phyloP scores from a whole-genome alignment of 2,888 invertebrate species.

The Frankliniella fusca region DNA sequence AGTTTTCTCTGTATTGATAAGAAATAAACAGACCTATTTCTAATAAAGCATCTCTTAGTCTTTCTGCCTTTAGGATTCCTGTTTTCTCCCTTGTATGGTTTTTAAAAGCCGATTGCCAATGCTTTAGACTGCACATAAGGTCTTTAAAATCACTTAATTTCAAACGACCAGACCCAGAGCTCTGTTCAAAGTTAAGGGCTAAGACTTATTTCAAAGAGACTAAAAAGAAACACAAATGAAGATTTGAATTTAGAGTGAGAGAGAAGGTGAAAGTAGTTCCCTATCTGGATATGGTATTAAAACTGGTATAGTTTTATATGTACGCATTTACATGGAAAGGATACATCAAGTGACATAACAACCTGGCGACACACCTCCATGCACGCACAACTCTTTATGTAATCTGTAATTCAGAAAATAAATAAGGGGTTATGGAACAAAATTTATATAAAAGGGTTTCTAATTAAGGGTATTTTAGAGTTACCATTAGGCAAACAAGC shows the following conservation, averaged over 20 bases:
- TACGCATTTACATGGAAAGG: conserved; percentile 51
- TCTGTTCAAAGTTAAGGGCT: conserved; percentile 50
- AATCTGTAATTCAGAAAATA: conserved; percentile 56
- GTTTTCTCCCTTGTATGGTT: conserved; percentile 87
- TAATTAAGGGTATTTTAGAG: conserved; percentile 30
- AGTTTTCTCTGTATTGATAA: neutral
- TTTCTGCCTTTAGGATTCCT: conserved; percentile 81
- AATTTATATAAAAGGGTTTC: neutral
- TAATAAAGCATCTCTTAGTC: conserved; percentile 73
- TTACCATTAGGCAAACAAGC: conserved; percentile 80
- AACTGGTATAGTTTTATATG: conserved; percentile 20
- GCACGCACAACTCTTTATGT: conserved; percentile 89
- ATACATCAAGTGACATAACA: conserved; percentile 82
- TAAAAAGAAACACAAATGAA: conserved; percentile 2
- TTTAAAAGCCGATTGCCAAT: conserved; percentile 87
- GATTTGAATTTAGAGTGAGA: neutral
- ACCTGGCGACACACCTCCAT: conserved; percentile 89
- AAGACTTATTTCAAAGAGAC: neutral
- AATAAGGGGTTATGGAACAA: conserved; percentile 26
- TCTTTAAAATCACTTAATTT: conserved; percentile 84
- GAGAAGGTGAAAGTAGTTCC: conserved; percentile 28
- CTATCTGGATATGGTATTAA: neutral
- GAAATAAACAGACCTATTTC: conserved; percentile 63
- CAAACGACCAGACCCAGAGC: conserved; percentile 72
- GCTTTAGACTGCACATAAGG: conserved; percentile 83